Evolutionary conservation across 2,797 vertebrate species (phyloP).

Genomic region (Crocidura indochinensis): DNA sequence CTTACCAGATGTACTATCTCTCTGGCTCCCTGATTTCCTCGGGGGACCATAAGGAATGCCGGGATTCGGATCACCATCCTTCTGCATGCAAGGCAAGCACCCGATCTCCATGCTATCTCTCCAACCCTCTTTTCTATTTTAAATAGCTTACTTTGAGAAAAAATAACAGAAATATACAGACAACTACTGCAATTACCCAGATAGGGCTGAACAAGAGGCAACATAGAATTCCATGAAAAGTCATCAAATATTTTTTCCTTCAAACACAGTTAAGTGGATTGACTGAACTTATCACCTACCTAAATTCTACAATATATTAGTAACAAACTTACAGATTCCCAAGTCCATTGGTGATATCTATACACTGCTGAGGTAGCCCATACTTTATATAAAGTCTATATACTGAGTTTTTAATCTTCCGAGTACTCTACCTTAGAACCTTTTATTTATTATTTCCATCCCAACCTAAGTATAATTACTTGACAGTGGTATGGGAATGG

Average conservation of each 20-base stretch:
- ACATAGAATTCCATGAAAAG: neutral
- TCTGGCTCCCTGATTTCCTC: no score
- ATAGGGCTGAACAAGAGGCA: neutral
- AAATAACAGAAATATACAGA: neutral
- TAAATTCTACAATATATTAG: conserved; percentile 20
- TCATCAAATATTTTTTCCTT: conserved; percentile 8
- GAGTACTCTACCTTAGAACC: neutral
- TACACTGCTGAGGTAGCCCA: neutral
- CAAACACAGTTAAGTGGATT: neutral
- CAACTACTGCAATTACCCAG: neutral
- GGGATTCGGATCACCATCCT: no score
- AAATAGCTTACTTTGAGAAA: conserved; percentile 22
- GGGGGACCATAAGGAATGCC: no score
- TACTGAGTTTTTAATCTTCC: conserved; percentile 39
- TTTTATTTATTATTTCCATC: conserved; percentile 47
- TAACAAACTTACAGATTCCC: neutral
- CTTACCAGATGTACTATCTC: no score
- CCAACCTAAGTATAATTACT: conserved; percentile 27
- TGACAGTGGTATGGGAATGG: neutral
- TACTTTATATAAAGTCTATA: neutral
- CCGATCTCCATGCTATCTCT: no score
- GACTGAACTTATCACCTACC: neutral
- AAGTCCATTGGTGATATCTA: neutral
- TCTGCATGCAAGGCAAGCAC: no score
- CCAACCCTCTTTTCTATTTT: neutral